Evolutionary conservation across 2,797 vertebrate genomes (phyloP).

Genomic region (Cryptoblepharus egeriae): DNA sequence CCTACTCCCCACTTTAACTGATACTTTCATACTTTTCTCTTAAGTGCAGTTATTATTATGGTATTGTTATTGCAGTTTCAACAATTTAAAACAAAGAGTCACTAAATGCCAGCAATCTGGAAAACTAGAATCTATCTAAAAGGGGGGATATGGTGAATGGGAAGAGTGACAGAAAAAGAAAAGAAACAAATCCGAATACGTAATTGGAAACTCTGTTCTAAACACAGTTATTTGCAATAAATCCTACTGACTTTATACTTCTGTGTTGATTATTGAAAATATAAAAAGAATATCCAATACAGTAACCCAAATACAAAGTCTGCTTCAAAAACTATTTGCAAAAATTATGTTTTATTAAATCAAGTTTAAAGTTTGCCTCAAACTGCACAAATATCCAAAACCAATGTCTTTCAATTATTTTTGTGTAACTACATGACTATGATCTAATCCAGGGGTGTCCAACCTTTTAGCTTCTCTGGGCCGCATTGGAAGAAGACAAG

Average conservation of each 20-base stretch:
- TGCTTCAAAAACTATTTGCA: background rate
- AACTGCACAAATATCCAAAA: constrained; percentile 24
- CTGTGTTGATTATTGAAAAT: background rate
- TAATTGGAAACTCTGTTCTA: background rate
- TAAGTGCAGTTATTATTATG: background rate
- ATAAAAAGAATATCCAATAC: background rate
- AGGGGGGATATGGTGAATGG: too few species aligned
- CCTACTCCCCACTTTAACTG: background rate
- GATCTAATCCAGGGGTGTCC: too few species aligned
- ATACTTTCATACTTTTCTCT: background rate
- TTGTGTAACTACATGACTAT: background rate
- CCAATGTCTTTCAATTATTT: background rate
- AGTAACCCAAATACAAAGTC: background rate
- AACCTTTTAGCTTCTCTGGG: too few species aligned
- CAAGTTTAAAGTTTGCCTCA: background rate
- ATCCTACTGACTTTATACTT: background rate
- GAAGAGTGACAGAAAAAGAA: background rate
- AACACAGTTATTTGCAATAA: background rate
- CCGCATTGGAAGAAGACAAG: too few species aligned
- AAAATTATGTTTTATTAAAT: constrained; percentile 11
- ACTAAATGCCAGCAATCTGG: background rate
- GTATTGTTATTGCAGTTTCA: background rate
- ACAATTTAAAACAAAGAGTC: background rate
- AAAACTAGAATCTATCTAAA: background rate
- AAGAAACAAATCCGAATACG: background rate